Conservation (phyloP, 2,113 vertebrate species). For the Brachirus orientalis region DNA sequence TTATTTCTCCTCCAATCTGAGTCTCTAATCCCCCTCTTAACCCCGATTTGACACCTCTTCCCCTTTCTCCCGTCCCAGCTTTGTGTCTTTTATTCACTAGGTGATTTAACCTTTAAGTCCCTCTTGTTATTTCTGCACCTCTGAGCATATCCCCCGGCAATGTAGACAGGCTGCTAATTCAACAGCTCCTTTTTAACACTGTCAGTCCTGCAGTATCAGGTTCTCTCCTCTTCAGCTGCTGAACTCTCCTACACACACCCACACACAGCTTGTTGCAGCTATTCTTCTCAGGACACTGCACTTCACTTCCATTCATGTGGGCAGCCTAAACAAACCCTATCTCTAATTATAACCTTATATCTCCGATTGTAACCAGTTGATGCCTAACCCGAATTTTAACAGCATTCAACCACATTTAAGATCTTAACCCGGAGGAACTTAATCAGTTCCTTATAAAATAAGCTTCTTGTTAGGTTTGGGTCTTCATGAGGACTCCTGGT, state of each 20-base stretch:
- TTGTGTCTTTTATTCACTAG: conserved; percentile 68
- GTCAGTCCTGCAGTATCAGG: conserved; percentile 53
- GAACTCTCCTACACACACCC: conserved; percentile 47
- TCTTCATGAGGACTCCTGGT: too few relatives aligned
- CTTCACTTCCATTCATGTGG: too few relatives aligned
- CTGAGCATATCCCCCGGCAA: conserved; percentile 62
- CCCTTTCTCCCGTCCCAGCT: conserved; percentile 33
- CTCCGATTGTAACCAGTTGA: too few relatives aligned
- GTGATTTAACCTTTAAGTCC: conserved; percentile 76
- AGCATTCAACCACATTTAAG: too few relatives aligned
- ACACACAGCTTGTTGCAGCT: background rate
- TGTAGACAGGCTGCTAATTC: conserved; percentile 67
- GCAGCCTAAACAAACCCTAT: too few relatives aligned
- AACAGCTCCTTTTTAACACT: conserved; percentile 55
- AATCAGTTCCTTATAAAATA: too few relatives aligned
- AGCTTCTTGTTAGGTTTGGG: conserved; percentile 3
- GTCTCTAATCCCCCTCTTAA: conserved; percentile 66
- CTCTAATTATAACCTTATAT: too few relatives aligned
- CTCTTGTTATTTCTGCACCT: conserved; percentile 71
- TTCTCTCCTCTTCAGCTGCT: conserved; percentile 66
- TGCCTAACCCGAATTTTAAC: too few relatives aligned
- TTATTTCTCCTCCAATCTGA: conserved; percentile 20
- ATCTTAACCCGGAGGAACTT: too few relatives aligned
- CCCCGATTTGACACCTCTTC: conserved; percentile 58
- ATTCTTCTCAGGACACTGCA: too few relatives aligned